Base-by-base conservation (phyloP, 2,113 vertebrate genomes). In the Centropristis striata region DNA sequence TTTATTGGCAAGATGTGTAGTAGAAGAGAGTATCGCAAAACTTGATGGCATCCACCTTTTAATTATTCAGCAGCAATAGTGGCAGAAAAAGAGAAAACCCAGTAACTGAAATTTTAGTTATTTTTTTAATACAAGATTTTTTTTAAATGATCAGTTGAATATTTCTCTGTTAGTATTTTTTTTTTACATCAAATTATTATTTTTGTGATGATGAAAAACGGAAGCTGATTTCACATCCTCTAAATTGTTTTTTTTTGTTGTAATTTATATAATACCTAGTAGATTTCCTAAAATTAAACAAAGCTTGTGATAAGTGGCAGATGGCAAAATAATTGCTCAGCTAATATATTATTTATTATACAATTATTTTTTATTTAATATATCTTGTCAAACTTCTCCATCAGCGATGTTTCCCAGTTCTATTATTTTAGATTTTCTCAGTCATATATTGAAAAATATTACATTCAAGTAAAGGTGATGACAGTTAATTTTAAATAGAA, bases 181-280 rank as follows among this genome's bases (percentile, higher is more conserved):
- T 60, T 51, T 0, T 11, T n/a, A 13, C 16, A 7, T 63, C 1
- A 75, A 55, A 55, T 37, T 39, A 8, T 21, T 66, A 50, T 12
- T 69, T 80, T 44, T 61, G 39, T 37, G 14, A 51, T 25, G 15
- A 65, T 74, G 37, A 58, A 58, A 69, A 75, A 55, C 32, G 23
- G 0, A 55, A 55, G 5, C 36, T 3, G 25, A 41, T 54, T 55
- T 50, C 8, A 15, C 47, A 8, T 25, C 10, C 0, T 46, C 2
- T 0, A 18, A 32, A 58, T 27, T n/a, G n/a, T n/a, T n/a, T n/a
- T n/a, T n/a, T n/a, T n/a, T n/a, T n/a, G n/a, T n/a, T n/a, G n/a
- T n/a, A n/a, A n/a, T n/a, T 39, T 8, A 39, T 39, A 1, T 39
- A 60, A 32, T 8, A 63, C 9, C 9, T 66, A n/a, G n/a, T 71